Conservation (phyloP, 2,888 invertebrate genomes). For the Laothoe populi region DNA sequence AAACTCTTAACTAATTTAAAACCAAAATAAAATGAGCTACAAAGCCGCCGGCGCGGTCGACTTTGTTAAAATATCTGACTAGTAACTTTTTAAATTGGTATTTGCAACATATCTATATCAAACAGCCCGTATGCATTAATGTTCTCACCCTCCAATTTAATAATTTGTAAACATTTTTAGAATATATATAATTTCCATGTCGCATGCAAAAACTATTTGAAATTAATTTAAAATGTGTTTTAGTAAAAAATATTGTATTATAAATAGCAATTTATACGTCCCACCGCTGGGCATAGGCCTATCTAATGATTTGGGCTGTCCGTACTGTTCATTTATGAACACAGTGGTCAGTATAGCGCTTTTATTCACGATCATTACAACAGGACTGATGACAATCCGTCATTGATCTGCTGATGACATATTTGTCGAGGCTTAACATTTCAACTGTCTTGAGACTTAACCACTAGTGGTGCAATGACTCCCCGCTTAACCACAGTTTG, state of each 20-base stretch:
- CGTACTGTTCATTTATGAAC: background rate
- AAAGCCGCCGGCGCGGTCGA: too few relatives aligned
- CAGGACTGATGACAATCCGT: too few relatives aligned
- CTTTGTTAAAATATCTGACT: too few relatives aligned
- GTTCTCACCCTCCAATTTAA: background rate
- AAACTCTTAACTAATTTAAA: too few relatives aligned
- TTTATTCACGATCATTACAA: too few relatives aligned
- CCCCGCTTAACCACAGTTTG: background rate
- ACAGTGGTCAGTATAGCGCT: too few relatives aligned
- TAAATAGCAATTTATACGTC: constrained; percentile 24
- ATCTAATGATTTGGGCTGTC: background rate
- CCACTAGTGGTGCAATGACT: background rate
- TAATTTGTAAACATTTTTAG: too few relatives aligned
- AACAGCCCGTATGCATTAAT: too few relatives aligned
- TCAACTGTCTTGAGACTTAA: background rate
- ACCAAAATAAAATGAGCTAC: too few relatives aligned
- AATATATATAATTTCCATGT: background rate
- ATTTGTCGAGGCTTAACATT: background rate
- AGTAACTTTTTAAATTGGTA: too few relatives aligned
- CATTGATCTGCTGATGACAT: too few relatives aligned
- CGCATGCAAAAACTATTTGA: constrained; percentile 16
- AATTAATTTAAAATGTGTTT: constrained; percentile 18
- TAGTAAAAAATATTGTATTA: constrained; percentile 20
- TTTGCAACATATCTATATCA: too few relatives aligned
- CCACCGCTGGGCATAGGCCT: constrained; percentile 33